Conservation (phyloP, 2,888 invertebrate genomes). For the Dryobotodes eremita region DNA sequence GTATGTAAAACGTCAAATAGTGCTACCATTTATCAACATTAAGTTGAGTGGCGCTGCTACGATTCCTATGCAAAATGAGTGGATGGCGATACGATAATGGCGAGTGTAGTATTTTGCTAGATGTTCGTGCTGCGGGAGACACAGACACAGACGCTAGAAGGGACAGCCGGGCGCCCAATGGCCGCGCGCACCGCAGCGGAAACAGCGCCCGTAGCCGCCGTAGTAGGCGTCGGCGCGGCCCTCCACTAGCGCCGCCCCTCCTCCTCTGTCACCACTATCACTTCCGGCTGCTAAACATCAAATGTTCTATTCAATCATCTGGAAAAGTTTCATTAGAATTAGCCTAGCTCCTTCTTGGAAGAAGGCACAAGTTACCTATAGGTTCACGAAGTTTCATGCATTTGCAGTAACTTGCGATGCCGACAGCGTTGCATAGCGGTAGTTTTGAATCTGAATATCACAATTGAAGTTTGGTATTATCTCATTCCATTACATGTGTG, state of each 20-base stretch:
- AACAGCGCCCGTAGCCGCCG: constrained; percentile 92
- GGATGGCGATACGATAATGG: constrained; percentile 45
- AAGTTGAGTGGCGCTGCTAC: constrained; percentile 13
- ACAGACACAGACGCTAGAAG: constrained; percentile 34
- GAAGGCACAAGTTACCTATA: constrained; percentile 12
- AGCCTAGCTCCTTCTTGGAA: constrained; percentile 27
- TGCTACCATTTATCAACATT: not conserved
- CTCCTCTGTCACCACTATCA: constrained; percentile 42
- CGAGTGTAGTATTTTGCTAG: constrained; percentile 39
- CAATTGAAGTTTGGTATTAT: constrained; percentile 6
- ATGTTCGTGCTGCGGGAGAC: constrained; percentile 36
- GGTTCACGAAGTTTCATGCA: constrained; percentile 18
- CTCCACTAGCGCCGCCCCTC: constrained; percentile 70
- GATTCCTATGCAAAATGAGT: constrained; percentile 20
- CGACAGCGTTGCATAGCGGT: not conserved
- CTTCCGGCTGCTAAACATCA: constrained; percentile 61
- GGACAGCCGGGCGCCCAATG: constrained; percentile 90
- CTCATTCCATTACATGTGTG: not conserved
- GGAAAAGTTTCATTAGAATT: constrained; percentile 35
- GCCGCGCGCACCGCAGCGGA: constrained; percentile 87
- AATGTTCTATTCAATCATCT: constrained; percentile 55
- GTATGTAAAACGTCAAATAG: constrained; percentile 7
- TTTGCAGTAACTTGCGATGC: not conserved
- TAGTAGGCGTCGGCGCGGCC: constrained; percentile 86
- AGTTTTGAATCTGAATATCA: not conserved